Conservation (phyloP, 2,888 invertebrate species). For the Cactoblastis cactorum region DNA sequence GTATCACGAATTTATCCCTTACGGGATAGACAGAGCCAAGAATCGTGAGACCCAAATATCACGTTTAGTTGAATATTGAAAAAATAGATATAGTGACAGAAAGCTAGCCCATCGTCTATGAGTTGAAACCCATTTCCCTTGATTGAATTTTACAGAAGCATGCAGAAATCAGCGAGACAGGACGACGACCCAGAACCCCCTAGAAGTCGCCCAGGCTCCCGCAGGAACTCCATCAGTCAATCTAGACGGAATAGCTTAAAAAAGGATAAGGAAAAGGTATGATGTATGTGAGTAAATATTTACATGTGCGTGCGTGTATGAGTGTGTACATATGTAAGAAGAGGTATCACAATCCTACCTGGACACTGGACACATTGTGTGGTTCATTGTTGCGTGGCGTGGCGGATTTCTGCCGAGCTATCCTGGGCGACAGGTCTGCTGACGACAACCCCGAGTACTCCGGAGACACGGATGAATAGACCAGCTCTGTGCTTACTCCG, state of each 20-base stretch:
- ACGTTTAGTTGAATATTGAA: too few relatives aligned
- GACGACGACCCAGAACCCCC: conserved; percentile 38
- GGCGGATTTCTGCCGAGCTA: conserved; percentile 27
- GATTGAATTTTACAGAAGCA: conserved; percentile 9
- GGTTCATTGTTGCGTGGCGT: conserved; percentile 50
- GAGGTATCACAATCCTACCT: too few relatives aligned
- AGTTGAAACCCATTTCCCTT: too few relatives aligned
- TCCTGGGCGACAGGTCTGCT: conserved; percentile 44
- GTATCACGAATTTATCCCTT: too few relatives aligned
- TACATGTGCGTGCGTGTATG: too few relatives aligned
- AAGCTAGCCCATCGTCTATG: too few relatives aligned
- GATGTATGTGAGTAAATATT: background rate
- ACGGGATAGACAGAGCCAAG: too few relatives aligned
- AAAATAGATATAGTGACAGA: too few relatives aligned
- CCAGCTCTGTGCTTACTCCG: conserved; percentile 44
- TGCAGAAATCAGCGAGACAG: conserved; percentile 33
- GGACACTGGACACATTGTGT: conserved; percentile 35
- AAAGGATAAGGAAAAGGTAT: conserved; percentile 34
- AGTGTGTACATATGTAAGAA: too few relatives aligned
- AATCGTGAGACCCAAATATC: too few relatives aligned
- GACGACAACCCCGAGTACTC: conserved; percentile 62
- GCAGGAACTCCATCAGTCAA: conserved; percentile 50
- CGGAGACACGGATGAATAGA: conserved; percentile 64
- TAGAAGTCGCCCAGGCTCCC: conserved; percentile 43
- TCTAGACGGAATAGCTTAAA: conserved; percentile 53